A percentile compares a stretch with the other conserved stretches of the same genome.
Evolutionary conservation across 2,888 invertebrate species (phyloP).

Genomic region (Drosophila anomalata): DNA sequence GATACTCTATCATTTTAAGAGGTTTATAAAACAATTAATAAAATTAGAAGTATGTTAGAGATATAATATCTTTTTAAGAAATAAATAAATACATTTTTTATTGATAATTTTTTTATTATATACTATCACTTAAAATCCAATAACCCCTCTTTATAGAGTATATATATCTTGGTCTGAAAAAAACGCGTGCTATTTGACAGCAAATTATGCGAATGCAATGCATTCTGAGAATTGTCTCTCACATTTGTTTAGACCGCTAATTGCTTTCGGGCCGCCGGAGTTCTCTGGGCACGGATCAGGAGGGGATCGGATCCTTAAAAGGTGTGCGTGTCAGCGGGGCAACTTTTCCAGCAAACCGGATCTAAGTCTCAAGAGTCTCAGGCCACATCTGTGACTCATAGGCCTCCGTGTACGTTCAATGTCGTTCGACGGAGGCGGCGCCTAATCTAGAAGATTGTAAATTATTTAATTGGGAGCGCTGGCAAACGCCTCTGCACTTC

Average conservation of each 20-base stretch:
- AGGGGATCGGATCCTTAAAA: slow-evolving; percentile 55
- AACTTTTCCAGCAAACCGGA: slow-evolving; percentile 65
- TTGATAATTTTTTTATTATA: background rate
- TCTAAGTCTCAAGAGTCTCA: slow-evolving; percentile 59
- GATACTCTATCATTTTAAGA: slow-evolving; percentile 11
- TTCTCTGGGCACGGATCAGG: slow-evolving; percentile 32
- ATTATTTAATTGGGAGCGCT: slow-evolving; percentile 73
- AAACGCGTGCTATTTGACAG: slow-evolving; percentile 54
- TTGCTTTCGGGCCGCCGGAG: slow-evolving; percentile 49
- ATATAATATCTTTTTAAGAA: no score
- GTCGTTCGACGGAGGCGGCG: slow-evolving; percentile 67
- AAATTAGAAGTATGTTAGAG: no score
- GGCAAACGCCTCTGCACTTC: slow-evolving; percentile 65
- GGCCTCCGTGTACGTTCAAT: slow-evolving; percentile 52
- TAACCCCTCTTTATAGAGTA: slow-evolving; percentile 12
- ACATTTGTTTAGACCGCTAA: slow-evolving; percentile 64
- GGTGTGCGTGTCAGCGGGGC: slow-evolving; percentile 53
- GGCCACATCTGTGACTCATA: slow-evolving; percentile 50
- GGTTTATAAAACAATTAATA: background rate
- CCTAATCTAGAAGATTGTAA: slow-evolving; percentile 75
- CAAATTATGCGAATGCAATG: slow-evolving; percentile 45
- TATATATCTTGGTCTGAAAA: background rate
- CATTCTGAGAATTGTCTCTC: slow-evolving; percentile 69
- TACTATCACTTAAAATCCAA: background rate
- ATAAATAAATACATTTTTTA: no score